Percentiles rank a stretch among this genome's conserved stretches.
Evolutionary conservation across 2,113 vertebrate genomes (phyloP).

Genomic region (Sapajus apella): DNA sequence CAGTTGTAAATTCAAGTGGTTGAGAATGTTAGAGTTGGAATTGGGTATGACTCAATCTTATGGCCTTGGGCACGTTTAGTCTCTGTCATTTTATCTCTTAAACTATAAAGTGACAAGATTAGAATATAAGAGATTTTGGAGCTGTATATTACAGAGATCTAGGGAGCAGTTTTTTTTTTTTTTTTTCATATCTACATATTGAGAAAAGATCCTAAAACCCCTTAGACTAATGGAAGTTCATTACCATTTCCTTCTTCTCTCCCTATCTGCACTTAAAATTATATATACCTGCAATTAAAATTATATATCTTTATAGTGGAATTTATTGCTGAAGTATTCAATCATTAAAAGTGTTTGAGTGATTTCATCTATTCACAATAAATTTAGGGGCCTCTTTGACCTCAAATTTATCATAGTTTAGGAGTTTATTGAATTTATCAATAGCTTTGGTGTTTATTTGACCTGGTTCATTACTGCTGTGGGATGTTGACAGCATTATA

Average conservation of each 20-base stretch:
- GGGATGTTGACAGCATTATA: background rate
- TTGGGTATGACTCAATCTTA: background rate
- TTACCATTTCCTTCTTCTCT: background rate
- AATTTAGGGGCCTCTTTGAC: background rate
- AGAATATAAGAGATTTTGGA: background rate
- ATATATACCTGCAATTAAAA: background rate
- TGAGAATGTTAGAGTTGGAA: background rate
- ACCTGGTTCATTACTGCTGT: background rate
- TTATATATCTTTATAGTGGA: background rate
- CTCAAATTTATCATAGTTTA: background rate
- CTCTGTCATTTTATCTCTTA: background rate
- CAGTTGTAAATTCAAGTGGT: background rate
- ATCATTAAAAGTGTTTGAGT: background rate
- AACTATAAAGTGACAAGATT: background rate
- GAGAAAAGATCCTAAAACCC: background rate
- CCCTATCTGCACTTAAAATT: background rate
- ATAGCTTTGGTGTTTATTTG: slow-evolving; percentile 8
- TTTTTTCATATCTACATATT: background rate
- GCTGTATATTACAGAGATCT: background rate
- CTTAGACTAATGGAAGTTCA: background rate
- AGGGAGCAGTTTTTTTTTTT: background rate
- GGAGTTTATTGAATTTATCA: slow-evolving; percentile 12
- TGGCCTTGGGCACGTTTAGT: background rate
- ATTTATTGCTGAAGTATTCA: background rate
- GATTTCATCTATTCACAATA: background rate